Percentiles rank a stretch among this genome's conserved stretches.
Conservation (phyloP, 1,140 invertebrate genomes). For the Batillaria attramentaria region DNA sequence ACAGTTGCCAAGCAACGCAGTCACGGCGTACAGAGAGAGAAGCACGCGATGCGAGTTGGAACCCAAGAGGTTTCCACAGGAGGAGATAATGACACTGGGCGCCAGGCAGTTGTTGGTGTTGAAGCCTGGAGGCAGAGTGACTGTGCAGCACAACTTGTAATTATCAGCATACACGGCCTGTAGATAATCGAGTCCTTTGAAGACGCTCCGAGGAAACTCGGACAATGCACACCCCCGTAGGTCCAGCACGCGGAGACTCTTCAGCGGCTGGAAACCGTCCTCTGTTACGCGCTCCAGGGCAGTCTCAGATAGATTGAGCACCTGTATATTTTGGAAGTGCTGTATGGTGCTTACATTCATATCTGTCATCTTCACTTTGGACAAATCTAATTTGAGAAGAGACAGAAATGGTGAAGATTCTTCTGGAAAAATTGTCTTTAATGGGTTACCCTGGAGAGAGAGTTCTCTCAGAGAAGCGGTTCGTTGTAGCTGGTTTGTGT, state of each 20-base stretch:
- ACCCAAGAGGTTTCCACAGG: not conserved
- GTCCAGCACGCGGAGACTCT: not conserved
- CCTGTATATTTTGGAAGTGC: not conserved
- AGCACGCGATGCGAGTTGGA: not conserved
- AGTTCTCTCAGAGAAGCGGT: slow-evolving; percentile 13
- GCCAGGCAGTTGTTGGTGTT: not conserved
- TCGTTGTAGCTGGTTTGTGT: not conserved
- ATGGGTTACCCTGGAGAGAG: slow-evolving; percentile 21
- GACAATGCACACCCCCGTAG: not conserved
- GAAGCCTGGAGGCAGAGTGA: not conserved
- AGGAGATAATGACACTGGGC: slow-evolving; percentile 12
- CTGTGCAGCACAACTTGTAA: slow-evolving; percentile 7
- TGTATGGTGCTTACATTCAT: not conserved
- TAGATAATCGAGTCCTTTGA: not conserved
- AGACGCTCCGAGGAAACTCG: not conserved
- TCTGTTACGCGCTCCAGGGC: not conserved
- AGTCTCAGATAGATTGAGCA: not conserved
- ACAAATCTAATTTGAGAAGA: not conserved
- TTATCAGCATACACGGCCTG: slow-evolving; percentile 13
- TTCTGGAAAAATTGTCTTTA: not conserved
- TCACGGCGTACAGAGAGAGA: not conserved
- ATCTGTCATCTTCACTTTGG: not conserved
- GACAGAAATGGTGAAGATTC: too few relatives aligned
- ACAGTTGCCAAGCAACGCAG: slow-evolving; percentile 44
- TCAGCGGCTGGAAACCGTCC: not conserved